Evolutionary conservation across 2,113 vertebrate species (phyloP).

Genomic region (Aleadryas rufinucha): DNA sequence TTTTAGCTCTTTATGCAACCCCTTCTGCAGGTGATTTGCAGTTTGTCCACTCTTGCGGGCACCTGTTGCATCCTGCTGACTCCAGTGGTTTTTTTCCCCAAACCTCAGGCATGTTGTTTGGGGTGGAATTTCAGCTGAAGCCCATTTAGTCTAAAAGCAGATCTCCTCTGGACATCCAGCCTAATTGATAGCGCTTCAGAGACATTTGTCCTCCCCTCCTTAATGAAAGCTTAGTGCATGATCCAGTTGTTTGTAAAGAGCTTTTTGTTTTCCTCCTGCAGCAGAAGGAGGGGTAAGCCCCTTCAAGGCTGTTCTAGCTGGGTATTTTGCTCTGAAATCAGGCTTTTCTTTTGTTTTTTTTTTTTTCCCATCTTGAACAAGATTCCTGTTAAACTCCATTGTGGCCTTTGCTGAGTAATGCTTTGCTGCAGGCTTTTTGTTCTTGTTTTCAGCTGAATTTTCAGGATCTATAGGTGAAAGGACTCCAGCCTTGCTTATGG

Average conservation of each 20-base stretch:
- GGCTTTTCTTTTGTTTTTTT: background rate
- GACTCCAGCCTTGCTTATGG: background rate
- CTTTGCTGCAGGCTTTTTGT: background rate
- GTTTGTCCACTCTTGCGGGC: rapidly evolving
- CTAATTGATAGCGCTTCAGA: background rate
- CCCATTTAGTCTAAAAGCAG: background rate
- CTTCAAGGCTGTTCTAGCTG: rapidly evolving
- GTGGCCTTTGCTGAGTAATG: background rate
- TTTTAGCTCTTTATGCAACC: background rate
- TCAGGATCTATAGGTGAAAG: background rate
- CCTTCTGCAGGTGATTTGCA: rapidly evolving
- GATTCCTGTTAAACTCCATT: background rate
- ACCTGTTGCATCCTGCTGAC: background rate
- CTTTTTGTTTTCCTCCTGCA: background rate
- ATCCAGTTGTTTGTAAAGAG: background rate
- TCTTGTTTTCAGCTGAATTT: background rate
- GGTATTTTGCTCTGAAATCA: background rate
- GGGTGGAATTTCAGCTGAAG: background rate
- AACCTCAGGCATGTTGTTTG: rapidly evolving
- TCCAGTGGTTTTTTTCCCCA: background rate
- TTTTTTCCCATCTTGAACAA: background rate
- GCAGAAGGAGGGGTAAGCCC: background rate
- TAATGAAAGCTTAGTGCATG: background rate
- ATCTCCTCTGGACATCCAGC: background rate
- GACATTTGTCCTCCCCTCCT: background rate